A percentile compares a stretch with the other conserved stretches of the same genome.
These are phyloP conservation scores for Melanotaenia parkinsoni DNA, from an alignment of 2,797 vertebrate genomes.

Conservation along the genomic window DNA sequence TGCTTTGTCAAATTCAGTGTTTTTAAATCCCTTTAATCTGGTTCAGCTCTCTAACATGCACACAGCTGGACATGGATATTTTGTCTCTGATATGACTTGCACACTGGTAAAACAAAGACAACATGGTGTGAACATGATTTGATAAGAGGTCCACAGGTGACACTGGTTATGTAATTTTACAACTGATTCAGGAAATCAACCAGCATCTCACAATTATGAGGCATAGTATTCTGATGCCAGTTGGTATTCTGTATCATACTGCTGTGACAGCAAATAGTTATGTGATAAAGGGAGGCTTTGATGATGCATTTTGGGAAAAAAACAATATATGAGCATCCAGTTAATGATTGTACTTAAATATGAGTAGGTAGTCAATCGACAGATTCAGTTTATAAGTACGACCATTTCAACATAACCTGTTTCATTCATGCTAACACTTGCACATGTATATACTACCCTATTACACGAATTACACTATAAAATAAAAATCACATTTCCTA, in stretches of 20 bases:
- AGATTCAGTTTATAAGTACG: constrained; percentile 15
- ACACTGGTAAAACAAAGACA: constrained; percentile 54
- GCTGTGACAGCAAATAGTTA: no score
- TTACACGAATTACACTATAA: constrained; percentile 15
- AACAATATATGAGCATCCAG: neutral
- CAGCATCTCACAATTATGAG: constrained; percentile 32
- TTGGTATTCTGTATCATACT: constrained; percentile 15
- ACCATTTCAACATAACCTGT: neutral
- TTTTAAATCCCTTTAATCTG: constrained; percentile 78
- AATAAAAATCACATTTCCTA: constrained; percentile 12
- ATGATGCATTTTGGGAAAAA: neutral
- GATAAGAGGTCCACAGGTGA: constrained; percentile 38
- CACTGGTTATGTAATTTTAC: constrained; percentile 47
- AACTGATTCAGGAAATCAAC: constrained; percentile 46
- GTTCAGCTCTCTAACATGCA: constrained; percentile 50
- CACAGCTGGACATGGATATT: constrained; percentile 66
- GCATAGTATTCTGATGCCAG: constrained; percentile 39
- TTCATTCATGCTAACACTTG: constrained; percentile 22
- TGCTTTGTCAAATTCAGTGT: constrained; percentile 73
- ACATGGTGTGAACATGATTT: constrained; percentile 57
- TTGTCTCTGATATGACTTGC: constrained; percentile 69
- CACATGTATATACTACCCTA: constrained; percentile 4
- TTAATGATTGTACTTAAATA: constrained; percentile 1
- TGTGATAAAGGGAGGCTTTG: no score
- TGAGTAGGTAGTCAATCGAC: neutral